A percentile compares a stretch with the other conserved stretches of the same genome.
These are phyloP conservation scores for Leuctra nigra DNA, from an alignment of 2,888 invertebrate species.

Conservation along the genomic window DNA sequence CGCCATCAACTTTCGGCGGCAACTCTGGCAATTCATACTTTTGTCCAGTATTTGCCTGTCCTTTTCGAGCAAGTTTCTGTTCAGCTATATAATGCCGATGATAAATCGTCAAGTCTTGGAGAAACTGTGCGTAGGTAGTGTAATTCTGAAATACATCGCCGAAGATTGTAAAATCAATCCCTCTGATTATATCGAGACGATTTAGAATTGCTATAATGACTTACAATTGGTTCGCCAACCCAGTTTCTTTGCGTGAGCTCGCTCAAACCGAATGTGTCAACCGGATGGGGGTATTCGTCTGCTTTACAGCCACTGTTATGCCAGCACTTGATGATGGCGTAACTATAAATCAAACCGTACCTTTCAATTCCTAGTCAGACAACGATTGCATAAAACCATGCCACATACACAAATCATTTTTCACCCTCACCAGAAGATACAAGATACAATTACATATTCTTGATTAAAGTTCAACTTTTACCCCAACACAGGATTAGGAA, in stretches of 20 bases:
- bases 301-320: constrained; percentile 58
- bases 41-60: background rate
- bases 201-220: too few species aligned
- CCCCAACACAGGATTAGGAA: too few species aligned
- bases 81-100: constrained; percentile 44
- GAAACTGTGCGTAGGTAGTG: constrained; percentile 61
- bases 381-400: too few species aligned
- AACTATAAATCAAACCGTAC: too few species aligned
- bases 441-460: too few species aligned
- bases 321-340: constrained; percentile 71
- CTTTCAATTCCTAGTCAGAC: too few species aligned
- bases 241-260: constrained; percentile 70
- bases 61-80: constrained; percentile 36
- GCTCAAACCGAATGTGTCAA: constrained; percentile 57
- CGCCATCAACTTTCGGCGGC: constrained; percentile 37
- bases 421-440: too few species aligned
- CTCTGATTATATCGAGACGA: background rate
- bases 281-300: constrained; percentile 65
- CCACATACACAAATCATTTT: too few species aligned
- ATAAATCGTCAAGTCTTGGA: constrained; percentile 58
- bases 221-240: constrained; percentile 38
- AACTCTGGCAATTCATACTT: background rate
- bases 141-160: constrained; percentile 57
- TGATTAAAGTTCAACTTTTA: too few species aligned
- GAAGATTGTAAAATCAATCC: background rate